Base-by-base conservation (phyloP, 1,140 invertebrate species). In the Micrasema minimum region DNA sequence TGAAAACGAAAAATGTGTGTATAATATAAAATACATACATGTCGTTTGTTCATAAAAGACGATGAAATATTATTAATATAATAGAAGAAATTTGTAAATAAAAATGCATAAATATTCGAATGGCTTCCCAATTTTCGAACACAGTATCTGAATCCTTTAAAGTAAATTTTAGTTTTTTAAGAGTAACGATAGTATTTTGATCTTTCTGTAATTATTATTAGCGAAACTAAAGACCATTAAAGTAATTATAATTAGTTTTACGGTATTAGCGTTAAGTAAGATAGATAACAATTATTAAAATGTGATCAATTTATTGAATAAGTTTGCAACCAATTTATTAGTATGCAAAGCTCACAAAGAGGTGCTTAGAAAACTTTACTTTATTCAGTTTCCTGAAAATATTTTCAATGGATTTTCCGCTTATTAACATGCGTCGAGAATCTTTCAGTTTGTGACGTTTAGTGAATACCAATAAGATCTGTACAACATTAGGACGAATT, bases 201-300 rank as follows among this genome's bases (percentile, higher is more conserved):
- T 14, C 26, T 57, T n/a, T n/a, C n/a, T n/a, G 14, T n/a, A 4
- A 18, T 5, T 57, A 38, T 11, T 10, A 22, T 57, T 16, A 57
- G 53, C 20, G n/a, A 37, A 57, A 57, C 53, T 57, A 57, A 57
- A 57, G 53, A 57, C 53, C 53, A 57, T 57, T 57, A 57, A 38
- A 57, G n/a, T 57, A 35, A 57, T 37, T 9, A 10, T 9, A 35
- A 16, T 53, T 14, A 31, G 50, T 57, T 37, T 57, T 57, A 57
- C 31, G 6, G 37, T 57, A n/a, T n/a, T n/a, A n/a, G n/a, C n/a
- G n/a, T n/a, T n/a, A n/a, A n/a, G n/a, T n/a, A n/a, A n/a, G n/a
- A n/a, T n/a, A n/a, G n/a, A n/a, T n/a, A 37, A 57, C 53, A 57
- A 57, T 57, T 62, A 62, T 62, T 62, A 43, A 62, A 62, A 43